Conservation (phyloP, 2,113 vertebrate species). For the Hepsetus odoe region DNA sequence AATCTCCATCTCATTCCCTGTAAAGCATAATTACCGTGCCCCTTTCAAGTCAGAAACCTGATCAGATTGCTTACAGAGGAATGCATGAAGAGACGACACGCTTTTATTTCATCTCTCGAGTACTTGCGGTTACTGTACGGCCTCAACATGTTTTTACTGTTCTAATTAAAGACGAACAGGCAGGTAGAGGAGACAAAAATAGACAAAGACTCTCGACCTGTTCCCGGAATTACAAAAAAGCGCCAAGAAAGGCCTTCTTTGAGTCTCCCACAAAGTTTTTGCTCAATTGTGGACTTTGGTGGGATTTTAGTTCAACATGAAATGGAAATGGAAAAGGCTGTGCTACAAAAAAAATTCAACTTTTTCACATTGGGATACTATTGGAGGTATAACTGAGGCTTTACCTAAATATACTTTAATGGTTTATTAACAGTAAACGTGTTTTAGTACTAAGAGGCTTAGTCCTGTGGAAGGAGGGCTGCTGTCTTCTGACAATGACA, state of each 20-base stretch:
- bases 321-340: too few relatives aligned
- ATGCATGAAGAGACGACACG: slow-evolving; percentile 46
- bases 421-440: too few relatives aligned
- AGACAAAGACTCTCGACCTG: not conserved
- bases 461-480: too few relatives aligned
- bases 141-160: slow-evolving; percentile 57
- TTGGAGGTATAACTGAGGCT: too few relatives aligned
- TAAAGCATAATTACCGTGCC: slow-evolving; percentile 44
- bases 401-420: too few relatives aligned
- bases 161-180: slow-evolving; percentile 52
- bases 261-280: not conserved
- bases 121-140: slow-evolving; percentile 53
- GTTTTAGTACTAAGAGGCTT: too few relatives aligned
- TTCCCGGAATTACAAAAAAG: not conserved
- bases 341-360: too few relatives aligned
- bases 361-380: too few relatives aligned
- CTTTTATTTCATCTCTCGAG: slow-evolving; percentile 56
- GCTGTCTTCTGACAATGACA: too few relatives aligned
- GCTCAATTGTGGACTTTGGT: not conserved
- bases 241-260: too few relatives aligned
- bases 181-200: slow-evolving; percentile 49
- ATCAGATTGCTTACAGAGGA: slow-evolving; percentile 37
- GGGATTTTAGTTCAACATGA: too few relatives aligned
- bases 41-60: slow-evolving; percentile 45
- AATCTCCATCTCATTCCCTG: slow-evolving; percentile 25